phyloP scores from a whole-genome alignment of 2,888 invertebrate genomes.

The Dynastes grantii region DNA sequence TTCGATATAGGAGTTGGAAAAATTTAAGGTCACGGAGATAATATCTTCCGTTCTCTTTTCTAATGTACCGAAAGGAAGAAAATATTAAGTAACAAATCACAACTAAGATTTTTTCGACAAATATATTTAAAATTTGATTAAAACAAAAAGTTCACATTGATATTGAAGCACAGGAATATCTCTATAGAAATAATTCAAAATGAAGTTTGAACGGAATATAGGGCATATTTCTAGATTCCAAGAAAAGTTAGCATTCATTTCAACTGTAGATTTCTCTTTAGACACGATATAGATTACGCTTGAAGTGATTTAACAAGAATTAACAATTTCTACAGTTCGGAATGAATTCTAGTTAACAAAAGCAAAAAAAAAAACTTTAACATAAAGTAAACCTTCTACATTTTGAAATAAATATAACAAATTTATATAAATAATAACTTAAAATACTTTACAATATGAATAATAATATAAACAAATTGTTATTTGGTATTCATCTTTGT shows the following conservation, averaged over 20 bases:
- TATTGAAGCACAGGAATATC: slow-evolving; percentile 41
- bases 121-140: slow-evolving; percentile 44
- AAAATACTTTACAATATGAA: slow-evolving; percentile 11
- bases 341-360: slow-evolving; percentile 26
- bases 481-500: slow-evolving; percentile 45
- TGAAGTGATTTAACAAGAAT: too few species aligned
- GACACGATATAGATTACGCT: too few species aligned
- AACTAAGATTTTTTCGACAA: slow-evolving; percentile 31
- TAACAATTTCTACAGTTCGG: slow-evolving; percentile 14
- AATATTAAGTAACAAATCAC: neutral
- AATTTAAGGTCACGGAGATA: too few species aligned
- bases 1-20: neutral
- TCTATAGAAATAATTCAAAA: slow-evolving; percentile 28
- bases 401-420: slow-evolving; percentile 34
- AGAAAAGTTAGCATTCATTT: slow-evolving; percentile 31
- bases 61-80: too few species aligned
- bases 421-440: slow-evolving; percentile 18
- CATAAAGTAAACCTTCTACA: slow-evolving; percentile 13
- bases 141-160: slow-evolving; percentile 43
- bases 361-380: neutral
- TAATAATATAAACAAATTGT: slow-evolving; percentile 30
- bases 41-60: too few species aligned
- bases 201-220: neutral
- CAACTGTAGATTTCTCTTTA: slow-evolving; percentile 21
- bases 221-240: neutral